Conservation (phyloP, 2,113 vertebrate genomes). For the Alouatta palliata region DNA sequence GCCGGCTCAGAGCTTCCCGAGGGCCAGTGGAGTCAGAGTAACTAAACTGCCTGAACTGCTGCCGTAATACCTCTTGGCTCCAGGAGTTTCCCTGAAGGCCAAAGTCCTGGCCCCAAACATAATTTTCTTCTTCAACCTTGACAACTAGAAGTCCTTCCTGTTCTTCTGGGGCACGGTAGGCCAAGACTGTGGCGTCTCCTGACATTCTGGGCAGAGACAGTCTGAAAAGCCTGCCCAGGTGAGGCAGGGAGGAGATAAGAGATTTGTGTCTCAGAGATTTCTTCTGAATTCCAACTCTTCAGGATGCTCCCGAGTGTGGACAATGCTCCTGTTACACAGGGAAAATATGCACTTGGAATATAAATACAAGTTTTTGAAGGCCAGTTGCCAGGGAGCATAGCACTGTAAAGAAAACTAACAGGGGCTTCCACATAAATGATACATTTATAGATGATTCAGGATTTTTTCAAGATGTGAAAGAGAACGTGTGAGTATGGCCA, state of each 20-base stretch:
- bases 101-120: constrained; percentile 39
- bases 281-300: constrained; percentile 32
- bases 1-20: constrained; percentile 22
- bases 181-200: constrained; percentile 8
- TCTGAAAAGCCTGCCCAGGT: background rate
- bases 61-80: constrained; percentile 37
- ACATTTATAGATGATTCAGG: background rate
- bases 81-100: background rate
- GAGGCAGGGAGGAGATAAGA: background rate
- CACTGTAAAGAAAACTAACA: background rate
- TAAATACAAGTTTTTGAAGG: constrained; percentile 14
- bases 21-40: constrained; percentile 41
- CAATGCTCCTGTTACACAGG: background rate
- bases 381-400: background rate
- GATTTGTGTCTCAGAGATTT: background rate
- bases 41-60: constrained; percentile 50
- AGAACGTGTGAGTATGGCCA: background rate
- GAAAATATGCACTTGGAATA: background rate
- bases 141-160: constrained; percentile 23
- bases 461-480: constrained; percentile 15
- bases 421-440: background rate
- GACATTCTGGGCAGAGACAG: constrained; percentile 43
- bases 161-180: background rate
- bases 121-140: constrained; percentile 58
- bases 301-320: background rate